Evolutionary conservation across 2,888 invertebrate species (phyloP).

Genomic region (Tethea ocularis): DNA sequence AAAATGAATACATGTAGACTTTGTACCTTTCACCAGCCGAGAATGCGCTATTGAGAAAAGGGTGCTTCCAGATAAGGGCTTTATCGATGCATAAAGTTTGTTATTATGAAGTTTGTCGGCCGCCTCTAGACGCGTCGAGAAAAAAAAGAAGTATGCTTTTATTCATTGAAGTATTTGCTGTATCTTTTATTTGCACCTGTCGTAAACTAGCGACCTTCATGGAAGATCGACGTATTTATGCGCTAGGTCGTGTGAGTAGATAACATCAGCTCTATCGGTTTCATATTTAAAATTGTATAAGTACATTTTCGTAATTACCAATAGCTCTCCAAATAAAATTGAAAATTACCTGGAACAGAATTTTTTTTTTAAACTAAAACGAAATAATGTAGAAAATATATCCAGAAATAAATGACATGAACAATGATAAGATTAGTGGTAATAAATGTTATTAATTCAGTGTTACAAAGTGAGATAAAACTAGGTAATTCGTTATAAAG

Average conservation of each 20-base stretch:
- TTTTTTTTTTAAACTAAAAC: too few relatives aligned
- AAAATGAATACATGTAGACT: conserved; percentile 31
- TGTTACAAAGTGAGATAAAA: conserved; percentile 29
- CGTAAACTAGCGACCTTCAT: conserved; percentile 56
- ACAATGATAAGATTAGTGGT: conserved; percentile 13
- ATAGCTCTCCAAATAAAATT: conserved; percentile 3
- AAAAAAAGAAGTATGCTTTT: conserved; percentile 54
- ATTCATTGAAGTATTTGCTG: conserved; percentile 60
- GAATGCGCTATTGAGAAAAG: conserved; percentile 75
- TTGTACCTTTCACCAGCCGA: conserved; percentile 60
- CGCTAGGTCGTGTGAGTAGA: conserved; percentile 33
- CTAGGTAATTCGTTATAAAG: conserved; percentile 24
- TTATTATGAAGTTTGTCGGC: conserved; percentile 73
- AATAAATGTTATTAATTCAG: conserved; percentile 30
- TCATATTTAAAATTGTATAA: conserved; percentile 24
- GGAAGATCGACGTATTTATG: conserved; percentile 33
- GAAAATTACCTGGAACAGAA: neutral
- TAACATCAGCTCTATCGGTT: conserved; percentile 28
- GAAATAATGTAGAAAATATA: neutral
- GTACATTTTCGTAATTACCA: conserved; percentile 20
- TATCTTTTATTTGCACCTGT: conserved; percentile 70
- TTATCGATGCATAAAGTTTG: conserved; percentile 79
- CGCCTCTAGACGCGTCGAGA: conserved; percentile 32
- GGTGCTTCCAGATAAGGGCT: conserved; percentile 71
- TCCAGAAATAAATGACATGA: neutral